Conservation (phyloP, 2,797 vertebrate species). For the Bovichtus variegatus region DNA sequence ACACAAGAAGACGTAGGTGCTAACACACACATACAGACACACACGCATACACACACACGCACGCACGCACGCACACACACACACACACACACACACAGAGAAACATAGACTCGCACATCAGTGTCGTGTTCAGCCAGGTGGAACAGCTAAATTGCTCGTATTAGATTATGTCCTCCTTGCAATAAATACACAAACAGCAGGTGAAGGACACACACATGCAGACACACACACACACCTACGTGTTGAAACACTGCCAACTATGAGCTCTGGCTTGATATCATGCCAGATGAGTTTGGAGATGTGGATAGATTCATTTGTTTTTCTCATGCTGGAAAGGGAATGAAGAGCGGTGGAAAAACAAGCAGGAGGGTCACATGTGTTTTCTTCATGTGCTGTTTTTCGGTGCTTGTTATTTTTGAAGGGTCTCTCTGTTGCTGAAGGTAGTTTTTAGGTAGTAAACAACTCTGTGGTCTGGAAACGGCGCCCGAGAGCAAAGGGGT, state of each 20-base stretch:
- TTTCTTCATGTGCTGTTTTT: conserved; percentile 22
- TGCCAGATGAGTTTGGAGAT: conserved; percentile 6
- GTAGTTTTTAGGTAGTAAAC: conserved; percentile 28
- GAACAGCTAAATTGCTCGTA: conserved; percentile 6
- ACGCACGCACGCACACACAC: neutral
- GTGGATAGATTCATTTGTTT: conserved; percentile 28
- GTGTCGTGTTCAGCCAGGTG: conserved; percentile 22
- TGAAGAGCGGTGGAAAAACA: conserved; percentile 15
- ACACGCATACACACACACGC: conserved; percentile 14
- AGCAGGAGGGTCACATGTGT: conserved; percentile 3
- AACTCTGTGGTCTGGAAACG: conserved; percentile 13
- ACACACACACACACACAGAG: conserved; percentile 15
- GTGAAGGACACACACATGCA: conserved; percentile 10
- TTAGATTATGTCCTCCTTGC: conserved; percentile 16
- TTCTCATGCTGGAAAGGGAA: conserved; percentile 28
- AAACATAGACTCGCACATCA: conserved; percentile 6
- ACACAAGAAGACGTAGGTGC: neutral
- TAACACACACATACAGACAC: neutral
- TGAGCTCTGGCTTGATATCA: conserved; percentile 15
- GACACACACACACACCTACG: neutral
- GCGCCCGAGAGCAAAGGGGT: neutral
- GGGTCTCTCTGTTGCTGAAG: conserved; percentile 25
- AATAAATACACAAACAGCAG: conserved; percentile 27
- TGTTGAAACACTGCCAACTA: neutral
- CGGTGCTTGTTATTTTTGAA: conserved; percentile 32